Evolutionary conservation across 2,888 invertebrate genomes (phyloP), one percentile per base, ranked within the genome.

Genomic region (Tetragnatha montana): DNA sequence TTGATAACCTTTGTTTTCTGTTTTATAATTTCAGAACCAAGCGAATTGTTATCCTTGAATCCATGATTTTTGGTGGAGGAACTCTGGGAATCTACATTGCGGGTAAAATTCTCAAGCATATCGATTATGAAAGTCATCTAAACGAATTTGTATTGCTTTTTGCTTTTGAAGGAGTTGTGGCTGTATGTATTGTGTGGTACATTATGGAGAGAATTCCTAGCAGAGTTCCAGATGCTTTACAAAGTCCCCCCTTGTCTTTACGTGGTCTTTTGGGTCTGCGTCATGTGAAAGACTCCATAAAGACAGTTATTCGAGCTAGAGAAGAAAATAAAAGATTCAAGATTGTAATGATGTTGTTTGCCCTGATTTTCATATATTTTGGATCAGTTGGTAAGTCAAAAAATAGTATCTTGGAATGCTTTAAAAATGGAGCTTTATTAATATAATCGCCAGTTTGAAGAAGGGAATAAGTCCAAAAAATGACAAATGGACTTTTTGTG

Each of bases 21-120:
- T 35, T 35, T 2, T n/a, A n/a, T 35, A 35, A 35, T 35, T 35
- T 35, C 4, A 35, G 35, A 35, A 98, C 98, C 0, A 93, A 96
- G 22, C 94, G 97, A 90, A 96, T 98, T 6, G 96, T 97, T 0
- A 95, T 98, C 81, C 93, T 98, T 85, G 98, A 98, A 93, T 95
- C 96, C 0, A 95, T 96, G 92, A 97, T 97, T 92, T 95, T 98
- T 92, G 95, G 96, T 87, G 96, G 98, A 0, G 96, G 97, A 95
- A 97, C 97, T 0, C 95, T 95, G 0, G 98, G 98, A 74, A 95
- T 97, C 8, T 96, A 96, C 49, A 92, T 96, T 91, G 97, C 97
- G 93, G 98, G 98, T 0, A 95, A 97, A 84, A 94, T 98, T 91
- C 95, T 96, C 92, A 92, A 93, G 69, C 60, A 92, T 14, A 93